These are phyloP conservation scores for Idaea aversata DNA, from an alignment of 2,888 invertebrate genomes.

Conservation along the genomic window DNA sequence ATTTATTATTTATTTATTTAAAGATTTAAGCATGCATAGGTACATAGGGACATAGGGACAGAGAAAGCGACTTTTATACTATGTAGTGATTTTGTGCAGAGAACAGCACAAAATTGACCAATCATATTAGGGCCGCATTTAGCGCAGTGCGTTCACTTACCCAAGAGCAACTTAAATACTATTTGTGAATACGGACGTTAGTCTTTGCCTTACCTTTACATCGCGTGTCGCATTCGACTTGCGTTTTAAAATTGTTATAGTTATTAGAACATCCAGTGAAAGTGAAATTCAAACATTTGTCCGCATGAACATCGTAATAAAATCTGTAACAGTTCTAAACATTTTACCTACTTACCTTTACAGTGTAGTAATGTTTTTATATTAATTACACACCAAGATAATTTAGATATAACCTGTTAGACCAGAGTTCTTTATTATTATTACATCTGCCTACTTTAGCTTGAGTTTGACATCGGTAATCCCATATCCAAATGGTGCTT, in stretches of 20 bases:
- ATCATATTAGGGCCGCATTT: no score
- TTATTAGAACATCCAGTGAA: slow-evolving; percentile 55
- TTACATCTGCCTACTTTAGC: slow-evolving; percentile 45
- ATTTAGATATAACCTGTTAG: slow-evolving; percentile 5
- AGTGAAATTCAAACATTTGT: slow-evolving; percentile 44
- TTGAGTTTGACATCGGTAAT: slow-evolving; percentile 57
- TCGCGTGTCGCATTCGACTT: slow-evolving; percentile 47
- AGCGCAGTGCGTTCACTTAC: no score
- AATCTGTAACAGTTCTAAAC: slow-evolving; percentile 40
- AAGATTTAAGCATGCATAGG: no score
- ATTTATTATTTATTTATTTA: no score
- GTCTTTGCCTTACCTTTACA: slow-evolving; percentile 47
- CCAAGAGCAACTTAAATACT: no score
- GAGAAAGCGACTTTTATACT: no score
- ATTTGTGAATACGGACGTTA: no score
- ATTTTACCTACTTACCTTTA: slow-evolving; percentile 3
- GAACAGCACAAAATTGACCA: no score
- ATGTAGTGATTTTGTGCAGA: no score
- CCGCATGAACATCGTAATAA: slow-evolving; percentile 49
- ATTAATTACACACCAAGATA: no score
- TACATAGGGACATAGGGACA: no score
- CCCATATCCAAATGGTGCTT: slow-evolving; percentile 49
- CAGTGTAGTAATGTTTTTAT: slow-evolving; percentile 11
- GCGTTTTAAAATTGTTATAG: slow-evolving; percentile 49
- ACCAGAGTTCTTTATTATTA: slow-evolving; percentile 29